Percentiles rank a stretch among this genome's conserved stretches.
phyloP scores from a whole-genome alignment of 2,113 vertebrate genomes.

The Albula glossodonta region DNA sequence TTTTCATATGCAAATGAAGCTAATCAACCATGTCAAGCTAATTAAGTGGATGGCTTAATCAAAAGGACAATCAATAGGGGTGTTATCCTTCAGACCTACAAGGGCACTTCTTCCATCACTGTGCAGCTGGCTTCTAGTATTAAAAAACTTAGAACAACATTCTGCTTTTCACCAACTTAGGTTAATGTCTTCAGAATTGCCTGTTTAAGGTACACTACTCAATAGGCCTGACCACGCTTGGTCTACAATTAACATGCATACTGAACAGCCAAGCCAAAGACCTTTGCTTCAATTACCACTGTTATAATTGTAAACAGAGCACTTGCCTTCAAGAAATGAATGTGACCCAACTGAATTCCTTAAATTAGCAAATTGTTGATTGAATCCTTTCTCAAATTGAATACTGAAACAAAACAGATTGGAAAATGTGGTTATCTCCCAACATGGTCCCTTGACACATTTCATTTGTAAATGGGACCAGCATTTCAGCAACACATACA shows the following conservation, averaged over 20 bases:
- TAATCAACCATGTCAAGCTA: not conserved
- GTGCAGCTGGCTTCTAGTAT: not conserved
- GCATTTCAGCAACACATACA: not conserved
- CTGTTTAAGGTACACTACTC: not conserved
- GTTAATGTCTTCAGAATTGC: not conserved
- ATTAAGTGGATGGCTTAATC: not conserved
- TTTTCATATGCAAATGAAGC: not conserved
- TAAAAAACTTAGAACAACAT: not conserved
- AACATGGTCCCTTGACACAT: not conserved
- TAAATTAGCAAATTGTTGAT: not conserved
- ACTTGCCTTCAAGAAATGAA: not conserved
- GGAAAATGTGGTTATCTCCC: not conserved
- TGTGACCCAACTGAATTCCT: not conserved
- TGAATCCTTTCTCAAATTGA: not conserved
- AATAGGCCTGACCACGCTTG: not conserved
- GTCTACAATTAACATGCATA: not conserved
- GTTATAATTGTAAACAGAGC: not conserved
- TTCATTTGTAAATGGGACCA: constrained; percentile 10
- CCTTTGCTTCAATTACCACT: not conserved
- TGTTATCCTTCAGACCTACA: not conserved
- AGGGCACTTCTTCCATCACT: not conserved
- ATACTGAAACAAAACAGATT: not conserved
- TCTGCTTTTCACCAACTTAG: not conserved
- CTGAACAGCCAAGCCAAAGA: not conserved
- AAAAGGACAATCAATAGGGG: not conserved